phyloP scores from a whole-genome alignment of 2,797 vertebrate genomes.

The Chloroceryle amazona region DNA sequence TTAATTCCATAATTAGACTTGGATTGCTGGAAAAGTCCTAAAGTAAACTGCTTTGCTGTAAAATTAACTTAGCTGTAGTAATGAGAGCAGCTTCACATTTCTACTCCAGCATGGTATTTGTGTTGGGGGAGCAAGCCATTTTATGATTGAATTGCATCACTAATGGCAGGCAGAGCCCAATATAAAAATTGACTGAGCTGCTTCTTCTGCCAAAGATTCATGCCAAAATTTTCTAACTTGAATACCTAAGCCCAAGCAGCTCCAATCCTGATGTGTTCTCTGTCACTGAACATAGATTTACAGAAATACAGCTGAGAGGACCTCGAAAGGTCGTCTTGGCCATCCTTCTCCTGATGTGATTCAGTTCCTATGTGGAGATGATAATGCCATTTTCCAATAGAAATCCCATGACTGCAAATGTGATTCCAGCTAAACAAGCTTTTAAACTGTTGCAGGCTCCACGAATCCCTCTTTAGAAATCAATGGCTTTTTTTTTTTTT shows the following conservation, averaged over 20 bases:
- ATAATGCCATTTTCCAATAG: constrained; percentile 20
- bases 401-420: neutral
- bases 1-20: constrained; percentile 40
- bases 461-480: neutral
- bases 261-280: neutral
- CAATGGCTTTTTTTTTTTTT: neutral
- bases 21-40: constrained; percentile 47
- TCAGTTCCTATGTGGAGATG: neutral
- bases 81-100: neutral
- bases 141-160: constrained; percentile 5
- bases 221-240: constrained; percentile 20
- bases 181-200: constrained; percentile 9
- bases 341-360: neutral
- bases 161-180: neutral
- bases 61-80: constrained; percentile 42
- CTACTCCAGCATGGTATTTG: neutral
- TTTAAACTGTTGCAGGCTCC: constrained; percentile 10
- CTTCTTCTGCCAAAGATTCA: neutral
- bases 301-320: neutral
- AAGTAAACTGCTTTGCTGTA: constrained; percentile 52
- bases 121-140: constrained; percentile 30
- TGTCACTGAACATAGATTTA: neutral
- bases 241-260: neutral
- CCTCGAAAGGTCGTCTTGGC: constrained; percentile 22
- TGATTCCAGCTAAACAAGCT: constrained; percentile 40